Evolutionary conservation across 2,113 vertebrate genomes (phyloP).

Genomic region (Ailurus styani): DNA sequence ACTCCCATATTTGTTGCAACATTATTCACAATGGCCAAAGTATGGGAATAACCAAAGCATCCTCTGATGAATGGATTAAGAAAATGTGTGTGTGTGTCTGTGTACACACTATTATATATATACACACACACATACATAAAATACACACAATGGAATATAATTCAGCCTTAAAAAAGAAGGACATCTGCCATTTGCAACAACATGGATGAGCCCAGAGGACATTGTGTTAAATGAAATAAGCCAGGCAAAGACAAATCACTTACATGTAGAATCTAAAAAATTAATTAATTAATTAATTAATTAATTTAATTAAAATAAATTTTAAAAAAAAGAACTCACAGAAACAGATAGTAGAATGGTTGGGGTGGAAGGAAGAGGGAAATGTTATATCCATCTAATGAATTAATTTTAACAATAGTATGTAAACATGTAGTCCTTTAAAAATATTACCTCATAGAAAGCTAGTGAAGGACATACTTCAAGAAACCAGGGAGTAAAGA

Average conservation of each 20-base stretch:
- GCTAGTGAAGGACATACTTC: neutral
- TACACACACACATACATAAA: neutral
- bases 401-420: neutral
- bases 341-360: neutral
- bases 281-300: neutral
- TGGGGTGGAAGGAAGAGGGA: neutral
- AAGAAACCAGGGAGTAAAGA: neutral
- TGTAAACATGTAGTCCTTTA: neutral
- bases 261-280: neutral
- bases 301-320: neutral
- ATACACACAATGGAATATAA: neutral
- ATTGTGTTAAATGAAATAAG: neutral
- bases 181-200: neutral
- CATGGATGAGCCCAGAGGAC: neutral
- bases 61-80: neutral
- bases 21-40: neutral
- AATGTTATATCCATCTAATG: neutral
- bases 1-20: neutral
- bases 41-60: neutral
- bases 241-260: neutral
- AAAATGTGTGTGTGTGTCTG: neutral
- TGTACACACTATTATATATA: no score
- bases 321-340: neutral
- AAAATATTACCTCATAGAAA: neutral
- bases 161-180: neutral